Evolutionary conservation across 1,140 invertebrate genomes (phyloP), one percentile per base, ranked within the genome.

Genomic region (Wiebesia pumilae): DNA sequence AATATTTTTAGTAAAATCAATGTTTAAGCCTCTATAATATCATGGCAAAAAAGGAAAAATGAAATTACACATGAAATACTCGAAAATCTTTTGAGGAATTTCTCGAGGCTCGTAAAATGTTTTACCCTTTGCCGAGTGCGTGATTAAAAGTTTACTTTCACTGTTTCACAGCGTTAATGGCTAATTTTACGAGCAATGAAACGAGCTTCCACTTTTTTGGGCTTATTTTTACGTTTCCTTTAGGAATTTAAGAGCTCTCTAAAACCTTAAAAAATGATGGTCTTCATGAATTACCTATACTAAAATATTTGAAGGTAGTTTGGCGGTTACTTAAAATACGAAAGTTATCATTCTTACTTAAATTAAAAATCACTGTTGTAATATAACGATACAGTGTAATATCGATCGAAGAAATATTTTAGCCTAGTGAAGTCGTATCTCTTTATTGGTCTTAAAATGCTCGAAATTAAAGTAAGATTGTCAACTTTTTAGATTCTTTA

Each of bases 141-240:
- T 82, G 80, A 86, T 86, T 86, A 86, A 82, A 86, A 86, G 85
- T 86, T 86, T 82, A 86, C 80, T 83, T 65, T 82, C 85, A 83
- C 58, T 82, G 85, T 82, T 82, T 47, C 71, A n/a, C 71, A 35
- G 85, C 69, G 67, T 86, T 86, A 86, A 86, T 78, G 80, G 85
- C 71, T 82, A 86, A 86, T 86, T 86, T 86, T 82, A 86, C 58
- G 80, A 86, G 80, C 85, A 69, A 86, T 82, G 80, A 81, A 86
- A 86, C 35, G 54, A 65, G 38, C 73, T 82, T 54, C 80, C 54
- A 86, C 80, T 82, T 86, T 83, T 86, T 86, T 30, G 38, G 82
- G 80, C 38, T 51, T 62, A 21, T 77, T 69, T 81, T 86, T 69
- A 47, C 21, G 67, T 84, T 84, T 78, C 81, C 78, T 82, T 82